Conservation (phyloP, 92 coral and sea anemone genomes). For the Anthopleura xanthogrammica region DNA sequence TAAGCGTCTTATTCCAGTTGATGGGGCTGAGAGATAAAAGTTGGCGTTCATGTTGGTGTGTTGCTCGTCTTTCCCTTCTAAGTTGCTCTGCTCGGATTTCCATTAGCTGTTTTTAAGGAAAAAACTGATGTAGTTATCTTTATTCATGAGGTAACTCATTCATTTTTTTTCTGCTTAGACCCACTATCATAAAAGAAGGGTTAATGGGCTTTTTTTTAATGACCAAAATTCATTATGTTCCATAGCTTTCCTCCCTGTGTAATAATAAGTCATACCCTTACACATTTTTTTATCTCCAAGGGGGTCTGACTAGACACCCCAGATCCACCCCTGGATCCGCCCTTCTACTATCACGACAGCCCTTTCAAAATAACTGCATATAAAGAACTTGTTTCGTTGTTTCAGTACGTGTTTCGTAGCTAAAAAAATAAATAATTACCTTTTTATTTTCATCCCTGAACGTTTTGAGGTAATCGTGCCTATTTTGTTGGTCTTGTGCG, state of each 20-base stretch:
- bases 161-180: not conserved
- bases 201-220: too few species aligned
- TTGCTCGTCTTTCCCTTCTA: conserved; percentile 40
- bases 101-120: conserved; percentile 55
- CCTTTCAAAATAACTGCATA: too few species aligned
- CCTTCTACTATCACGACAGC: too few species aligned
- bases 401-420: not conserved
- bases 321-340: too few species aligned
- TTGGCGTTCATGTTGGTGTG: conserved; percentile 51
- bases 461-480: conserved; percentile 60
- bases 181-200: too few species aligned
- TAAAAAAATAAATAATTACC: conserved; percentile 24
- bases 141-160: too few species aligned
- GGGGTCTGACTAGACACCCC: too few species aligned
- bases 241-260: too few species aligned
- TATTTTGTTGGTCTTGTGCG: conserved; percentile 54
- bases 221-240: too few species aligned
- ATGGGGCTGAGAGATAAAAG: conserved; percentile 67
- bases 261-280: too few species aligned
- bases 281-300: too few species aligned
- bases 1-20: conserved; percentile 87
- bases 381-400: too few species aligned
- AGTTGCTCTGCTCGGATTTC: conserved; percentile 66
- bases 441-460: conserved; percentile 82
- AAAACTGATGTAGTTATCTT: not conserved